phyloP scores from a whole-genome alignment of 2,888 invertebrate genomes.

The Mayetiola destructor region DNA sequence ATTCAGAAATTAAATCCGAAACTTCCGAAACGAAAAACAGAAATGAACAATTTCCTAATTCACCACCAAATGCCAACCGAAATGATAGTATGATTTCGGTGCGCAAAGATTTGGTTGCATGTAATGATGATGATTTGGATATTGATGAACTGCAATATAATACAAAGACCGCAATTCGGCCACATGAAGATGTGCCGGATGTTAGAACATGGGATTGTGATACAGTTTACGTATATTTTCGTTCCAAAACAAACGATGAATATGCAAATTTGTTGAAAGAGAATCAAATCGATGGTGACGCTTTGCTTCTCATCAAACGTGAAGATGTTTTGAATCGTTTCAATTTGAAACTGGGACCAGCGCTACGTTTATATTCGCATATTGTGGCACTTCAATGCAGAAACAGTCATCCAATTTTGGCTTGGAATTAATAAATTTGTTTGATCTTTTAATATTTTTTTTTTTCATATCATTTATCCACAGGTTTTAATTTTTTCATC shows the following conservation, averaged over 20 bases:
- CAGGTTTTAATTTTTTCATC: no score
- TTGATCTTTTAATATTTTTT: no score
- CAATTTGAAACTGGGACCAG: conserved; percentile 73
- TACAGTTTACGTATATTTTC: conserved; percentile 69
- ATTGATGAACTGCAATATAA: background rate
- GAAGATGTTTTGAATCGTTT: conserved; percentile 71
- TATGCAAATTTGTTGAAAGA: conserved; percentile 69
- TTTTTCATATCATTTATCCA: no score
- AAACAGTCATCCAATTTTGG: conserved; percentile 42
- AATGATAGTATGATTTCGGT: no score
- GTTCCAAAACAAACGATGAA: conserved; percentile 58
- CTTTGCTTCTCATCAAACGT: conserved; percentile 67
- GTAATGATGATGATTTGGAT: background rate
- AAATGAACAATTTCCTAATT: background rate
- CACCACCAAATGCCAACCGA: background rate
- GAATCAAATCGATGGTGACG: conserved; percentile 86
- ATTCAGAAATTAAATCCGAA: background rate
- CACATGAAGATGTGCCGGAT: conserved; percentile 45
- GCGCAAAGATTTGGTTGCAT: background rate
- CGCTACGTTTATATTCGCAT: conserved; percentile 68
- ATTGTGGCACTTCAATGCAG: conserved; percentile 69
- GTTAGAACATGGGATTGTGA: conserved; percentile 68
- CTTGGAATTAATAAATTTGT: conserved; percentile 24
- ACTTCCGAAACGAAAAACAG: background rate
- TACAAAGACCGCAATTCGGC: background rate